Conservation (phyloP, 2,888 invertebrate species). For the Latheticus oryzae region DNA sequence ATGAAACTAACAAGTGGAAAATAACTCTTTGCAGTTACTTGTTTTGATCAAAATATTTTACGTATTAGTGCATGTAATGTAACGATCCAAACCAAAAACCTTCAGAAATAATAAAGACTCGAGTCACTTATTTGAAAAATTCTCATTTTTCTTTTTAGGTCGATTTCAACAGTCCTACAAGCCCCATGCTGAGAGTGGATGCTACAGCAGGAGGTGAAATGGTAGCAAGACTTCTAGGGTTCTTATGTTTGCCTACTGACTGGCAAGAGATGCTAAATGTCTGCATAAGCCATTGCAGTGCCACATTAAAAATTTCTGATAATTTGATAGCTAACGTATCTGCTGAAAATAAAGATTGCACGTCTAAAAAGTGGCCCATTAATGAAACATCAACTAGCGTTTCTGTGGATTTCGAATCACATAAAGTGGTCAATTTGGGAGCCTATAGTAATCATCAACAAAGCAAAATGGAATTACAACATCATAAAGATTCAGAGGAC, state of each 20-base stretch:
- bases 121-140: too few species aligned
- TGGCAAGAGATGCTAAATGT: slow-evolving; percentile 83
- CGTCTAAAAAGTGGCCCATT: slow-evolving; percentile 73
- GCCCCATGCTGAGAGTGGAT: slow-evolving; percentile 75
- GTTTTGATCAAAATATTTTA: too few species aligned
- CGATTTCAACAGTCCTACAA: slow-evolving; percentile 80
- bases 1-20: too few species aligned
- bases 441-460: slow-evolving; percentile 75
- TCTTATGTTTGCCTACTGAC: slow-evolving; percentile 80
- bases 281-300: slow-evolving; percentile 82
- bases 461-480: slow-evolving; percentile 86
- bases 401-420: slow-evolving; percentile 66
- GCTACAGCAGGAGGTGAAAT: slow-evolving; percentile 78
- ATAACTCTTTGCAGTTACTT: too few species aligned
- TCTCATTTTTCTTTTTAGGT: slow-evolving; percentile 60
- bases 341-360: slow-evolving; percentile 79
- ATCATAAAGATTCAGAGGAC: slow-evolving; percentile 75
- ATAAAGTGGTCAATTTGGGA: slow-evolving; percentile 64
- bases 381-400: slow-evolving; percentile 56
- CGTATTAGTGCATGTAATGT: too few species aligned
- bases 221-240: slow-evolving; percentile 82
- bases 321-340: slow-evolving; percentile 68
- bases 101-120: too few species aligned
- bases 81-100: too few species aligned
- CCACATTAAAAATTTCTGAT: slow-evolving; percentile 72